Percentiles rank a stretch among this genome's conserved stretches.
Evolutionary conservation across 2,797 vertebrate species (phyloP).

Genomic region (Melanotaenia parkinsoni): DNA sequence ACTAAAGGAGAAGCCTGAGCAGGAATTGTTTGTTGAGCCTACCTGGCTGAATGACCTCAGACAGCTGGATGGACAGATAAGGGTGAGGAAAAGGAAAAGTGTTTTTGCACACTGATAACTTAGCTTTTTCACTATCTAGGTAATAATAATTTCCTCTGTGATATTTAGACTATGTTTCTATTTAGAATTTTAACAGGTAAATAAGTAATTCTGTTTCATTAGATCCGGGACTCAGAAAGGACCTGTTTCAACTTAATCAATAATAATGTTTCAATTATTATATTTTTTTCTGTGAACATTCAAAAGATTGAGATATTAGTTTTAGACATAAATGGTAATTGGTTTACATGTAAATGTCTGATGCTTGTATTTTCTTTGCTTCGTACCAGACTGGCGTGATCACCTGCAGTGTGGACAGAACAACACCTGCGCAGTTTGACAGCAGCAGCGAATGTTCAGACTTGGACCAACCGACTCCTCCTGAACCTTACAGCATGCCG

Average conservation of each 20-base stretch:
- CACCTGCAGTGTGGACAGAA: conserved; percentile 79
- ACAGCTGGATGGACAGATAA: conserved; percentile 87
- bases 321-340: not conserved
- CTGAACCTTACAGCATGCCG: conserved; percentile 75
- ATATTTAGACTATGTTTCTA: not conserved
- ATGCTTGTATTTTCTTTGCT: not conserved
- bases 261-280: not conserved
- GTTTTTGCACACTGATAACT: not conserved
- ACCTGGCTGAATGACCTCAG: conserved; percentile 89
- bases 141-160: not conserved
- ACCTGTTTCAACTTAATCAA: not conserved
- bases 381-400: conserved; percentile 84
- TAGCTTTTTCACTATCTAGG: not conserved
- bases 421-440: conserved; percentile 83
- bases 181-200: not conserved
- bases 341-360: not conserved
- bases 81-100: conserved; percentile 76
- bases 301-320: not conserved
- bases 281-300: not conserved
- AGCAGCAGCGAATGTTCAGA: conserved; percentile 91
- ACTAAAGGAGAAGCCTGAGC: conserved; percentile 94
- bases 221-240: not conserved
- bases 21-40: conserved; percentile 90
- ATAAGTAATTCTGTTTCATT: not conserved
- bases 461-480: conserved; percentile 81